These are phyloP conservation scores for Podiceps cristatus DNA, from an alignment of 2,113 vertebrate species.

Conservation along the genomic window DNA sequence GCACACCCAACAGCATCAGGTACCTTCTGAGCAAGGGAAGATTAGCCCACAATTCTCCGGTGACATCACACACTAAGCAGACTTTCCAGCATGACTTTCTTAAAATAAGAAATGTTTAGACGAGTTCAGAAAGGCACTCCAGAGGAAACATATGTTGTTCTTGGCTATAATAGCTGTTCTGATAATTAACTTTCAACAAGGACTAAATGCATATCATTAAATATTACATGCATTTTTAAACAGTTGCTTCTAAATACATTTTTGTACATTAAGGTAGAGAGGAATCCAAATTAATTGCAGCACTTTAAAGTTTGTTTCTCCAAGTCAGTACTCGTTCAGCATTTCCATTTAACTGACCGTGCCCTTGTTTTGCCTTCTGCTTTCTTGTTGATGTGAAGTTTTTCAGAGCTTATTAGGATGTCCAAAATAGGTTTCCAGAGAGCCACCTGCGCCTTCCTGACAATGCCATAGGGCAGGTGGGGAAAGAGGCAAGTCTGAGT, in stretches of 20 bases:
- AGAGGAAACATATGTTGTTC: slow-evolving; percentile 41
- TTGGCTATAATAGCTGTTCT: slow-evolving; percentile 2
- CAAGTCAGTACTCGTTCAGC: neutral
- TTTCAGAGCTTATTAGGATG: neutral
- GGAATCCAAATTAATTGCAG: neutral
- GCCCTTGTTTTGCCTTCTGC: neutral
- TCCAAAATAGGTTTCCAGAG: neutral
- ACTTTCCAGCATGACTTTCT: neutral
- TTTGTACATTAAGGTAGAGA: neutral
- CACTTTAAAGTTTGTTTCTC: neutral
- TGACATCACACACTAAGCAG: neutral
- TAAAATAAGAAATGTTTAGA: neutral
- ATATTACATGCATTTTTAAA: neutral
- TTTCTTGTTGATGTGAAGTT: neutral
- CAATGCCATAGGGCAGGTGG: neutral
- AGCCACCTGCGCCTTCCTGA: neutral
- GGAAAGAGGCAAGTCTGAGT: neutral
- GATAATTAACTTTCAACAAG: slow-evolving; percentile 46
- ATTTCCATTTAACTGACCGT: neutral
- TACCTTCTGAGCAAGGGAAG: neutral
- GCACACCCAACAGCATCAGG: neutral
- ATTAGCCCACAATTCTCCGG: neutral
- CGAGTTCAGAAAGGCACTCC: slow-evolving; percentile 5
- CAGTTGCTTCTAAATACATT: neutral
- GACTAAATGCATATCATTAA: slow-evolving; percentile 1